Base-by-base conservation (phyloP, 2,888 invertebrate genomes). In the Brenthis ino region DNA sequence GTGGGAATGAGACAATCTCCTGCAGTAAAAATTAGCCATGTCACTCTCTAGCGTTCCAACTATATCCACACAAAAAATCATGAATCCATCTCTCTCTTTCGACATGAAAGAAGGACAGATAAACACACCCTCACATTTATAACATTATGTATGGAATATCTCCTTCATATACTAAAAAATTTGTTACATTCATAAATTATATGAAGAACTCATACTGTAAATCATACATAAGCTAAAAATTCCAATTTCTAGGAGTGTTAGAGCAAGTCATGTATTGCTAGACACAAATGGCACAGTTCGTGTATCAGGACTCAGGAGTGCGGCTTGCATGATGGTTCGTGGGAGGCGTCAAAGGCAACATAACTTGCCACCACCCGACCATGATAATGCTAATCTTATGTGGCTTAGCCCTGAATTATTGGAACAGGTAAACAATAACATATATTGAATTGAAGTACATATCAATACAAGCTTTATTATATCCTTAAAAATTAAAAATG, bases 341-440 rank as follows among this genome's bases (percentile, higher is more conserved):
- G 98, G 97, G 2, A 94, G 94, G 76, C 94, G 96, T 81, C 94
- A 95, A 77, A 93, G 91, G 72, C 94, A 93, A 28, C 96, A 97
- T 86, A 95, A 95, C 55, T 95, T 97, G 83, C 97, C 97, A 0
- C 93, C 95, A 0, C 94, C 95, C 2, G 95, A 96, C 68, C 90
- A 94, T 37, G 93, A 94, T 72, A 96, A 96, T 80, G 86, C 88
- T 14, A 93, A 94, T 73, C 90, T 98, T 6, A 97, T 97, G 87
- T 99, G 98, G 98, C 93, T 98, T 14, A 98, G 98, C 79, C 98
- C 98, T 0, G 98, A 99, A 85, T 90, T 98, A 12, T 88, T 99
- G 54, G 96, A 97, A 87, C 98, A 98, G 93, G 95, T 95, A 24
- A 28, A 48, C 11, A 37, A 37, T 37, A 37, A 8, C 8, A 37